phyloP scores from a whole-genome alignment of 2,113 vertebrate species.

The Eonycteris spelaea region DNA sequence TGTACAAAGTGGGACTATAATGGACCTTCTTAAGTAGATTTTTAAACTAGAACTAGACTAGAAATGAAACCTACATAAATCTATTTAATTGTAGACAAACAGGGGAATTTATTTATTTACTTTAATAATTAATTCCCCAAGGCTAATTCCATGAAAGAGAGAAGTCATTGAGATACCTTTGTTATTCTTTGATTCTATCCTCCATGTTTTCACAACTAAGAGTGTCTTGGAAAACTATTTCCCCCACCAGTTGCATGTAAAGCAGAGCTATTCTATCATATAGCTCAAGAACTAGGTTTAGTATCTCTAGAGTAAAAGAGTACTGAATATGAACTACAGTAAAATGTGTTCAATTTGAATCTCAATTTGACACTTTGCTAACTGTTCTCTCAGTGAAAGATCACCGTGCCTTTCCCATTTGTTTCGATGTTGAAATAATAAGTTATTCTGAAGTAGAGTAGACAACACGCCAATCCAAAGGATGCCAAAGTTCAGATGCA shows the following conservation, averaged over 20 bases:
- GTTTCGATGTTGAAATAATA: slow-evolving; percentile 32
- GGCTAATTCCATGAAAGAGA: neutral
- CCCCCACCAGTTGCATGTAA: neutral
- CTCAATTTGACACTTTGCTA: neutral
- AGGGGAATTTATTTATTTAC: neutral
- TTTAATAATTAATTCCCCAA: slow-evolving; percentile 31
- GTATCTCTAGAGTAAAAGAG: neutral
- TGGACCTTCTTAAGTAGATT: neutral
- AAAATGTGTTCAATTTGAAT: slow-evolving; percentile 17
- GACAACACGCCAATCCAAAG: neutral
- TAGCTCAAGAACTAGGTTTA: neutral
- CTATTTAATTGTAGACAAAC: neutral
- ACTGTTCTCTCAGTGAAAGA: neutral
- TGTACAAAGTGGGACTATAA: neutral
- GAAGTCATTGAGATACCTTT: neutral
- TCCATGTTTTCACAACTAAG: neutral
- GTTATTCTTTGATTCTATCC: neutral
- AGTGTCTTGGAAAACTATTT: neutral
- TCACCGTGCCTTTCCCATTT: neutral
- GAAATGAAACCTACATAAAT: neutral
- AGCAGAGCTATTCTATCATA: neutral
- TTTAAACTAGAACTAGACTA: neutral
- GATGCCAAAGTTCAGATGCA: neutral
- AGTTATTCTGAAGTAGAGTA: neutral
- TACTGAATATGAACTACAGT: neutral